Base-by-base conservation (phyloP, 2,888 invertebrate genomes). In the Cephalotes varians region DNA sequence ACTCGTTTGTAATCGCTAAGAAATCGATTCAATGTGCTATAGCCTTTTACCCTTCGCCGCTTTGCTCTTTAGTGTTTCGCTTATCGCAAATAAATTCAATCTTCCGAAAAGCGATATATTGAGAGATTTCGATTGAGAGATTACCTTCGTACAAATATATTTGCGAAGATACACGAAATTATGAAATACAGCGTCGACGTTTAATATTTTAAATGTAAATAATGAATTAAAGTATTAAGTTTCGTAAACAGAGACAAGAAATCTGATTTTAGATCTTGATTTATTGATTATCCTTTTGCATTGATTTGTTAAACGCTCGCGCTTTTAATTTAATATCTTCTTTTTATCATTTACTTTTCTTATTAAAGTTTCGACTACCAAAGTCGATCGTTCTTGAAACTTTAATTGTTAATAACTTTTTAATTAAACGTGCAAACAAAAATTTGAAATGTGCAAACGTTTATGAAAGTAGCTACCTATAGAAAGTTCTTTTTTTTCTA, bases 31-130 rank as follows among this genome's bases (percentile, higher is more conserved):
- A 44, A 15, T 25, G 34, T 25, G 34, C 3, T 34, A 49, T 31
- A 56, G n/a, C 25, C 37, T 15, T 34, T 21, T 31, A 28, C 40
- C 15, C 7, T 54, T 71, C 21, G 15, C 5, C 54, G 28, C 5
- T 28, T 7, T 12, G 47, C 25, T 74, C 25, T 62, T 74, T 49
- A 49, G 21, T 25, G 47, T 49, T 37, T 15, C 47, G 6, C 18
- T 77, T 69, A 77, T 34, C 77, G 31, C 28, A 10, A 40, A 40
- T 54, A 40, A 77, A 77, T 77, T 77, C 44, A 44, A 69, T 69
- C 40, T 69, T 31, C 44, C 21, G 21, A 56, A n/a, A 51, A 37
- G 9, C 25, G 49, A 37, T 74, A 18, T 54, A 54, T 56, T 7
- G 40, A 62, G 3, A 25, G 18, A 34, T 34, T 40, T 40, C 62